Percentiles rank a stretch among this genome's conserved stretches.
Evolutionary conservation across 2,113 vertebrate genomes (phyloP).

Genomic region (Callipepla squamata): DNA sequence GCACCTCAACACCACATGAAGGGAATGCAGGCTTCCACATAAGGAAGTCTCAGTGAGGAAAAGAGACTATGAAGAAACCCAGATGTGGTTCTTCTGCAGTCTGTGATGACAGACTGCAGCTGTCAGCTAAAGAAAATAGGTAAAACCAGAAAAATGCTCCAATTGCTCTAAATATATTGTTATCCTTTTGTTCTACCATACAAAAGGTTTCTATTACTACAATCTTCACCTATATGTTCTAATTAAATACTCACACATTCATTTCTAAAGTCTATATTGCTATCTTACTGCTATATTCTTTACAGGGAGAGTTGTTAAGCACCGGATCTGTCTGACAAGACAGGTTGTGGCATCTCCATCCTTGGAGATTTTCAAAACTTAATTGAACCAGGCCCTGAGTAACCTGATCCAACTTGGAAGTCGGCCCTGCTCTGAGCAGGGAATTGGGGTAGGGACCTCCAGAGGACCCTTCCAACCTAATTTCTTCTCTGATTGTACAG

Average conservation of each 20-base stretch:
- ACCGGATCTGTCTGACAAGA: neutral
- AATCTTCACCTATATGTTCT: constrained; percentile 30
- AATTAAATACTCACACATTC: constrained; percentile 20
- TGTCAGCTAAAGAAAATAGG: neutral
- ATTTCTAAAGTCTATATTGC: neutral
- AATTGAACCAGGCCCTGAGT: constrained; percentile 67
- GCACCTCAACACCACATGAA: neutral
- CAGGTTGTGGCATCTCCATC: constrained; percentile 39
- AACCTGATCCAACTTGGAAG: constrained; percentile 59
- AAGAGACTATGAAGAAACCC: neutral
- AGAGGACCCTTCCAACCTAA: constrained; percentile 62
- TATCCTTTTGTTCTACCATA: neutral
- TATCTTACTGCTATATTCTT: neutral
- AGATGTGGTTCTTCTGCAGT: neutral
- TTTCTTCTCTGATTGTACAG: constrained; percentile 32
- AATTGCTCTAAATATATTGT: neutral
- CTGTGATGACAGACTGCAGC: neutral
- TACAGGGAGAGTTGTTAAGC: neutral
- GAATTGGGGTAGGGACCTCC: constrained; percentile 57
- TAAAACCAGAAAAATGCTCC: neutral
- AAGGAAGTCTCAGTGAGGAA: neutral
- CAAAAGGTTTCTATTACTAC: neutral
- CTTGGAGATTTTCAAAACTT: constrained; percentile 62
- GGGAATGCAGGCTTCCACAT: neutral
- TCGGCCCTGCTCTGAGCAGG: constrained; percentile 21